Evolutionary conservation across 2,797 vertebrate genomes (phyloP).

Genomic region (Mus spretus): DNA sequence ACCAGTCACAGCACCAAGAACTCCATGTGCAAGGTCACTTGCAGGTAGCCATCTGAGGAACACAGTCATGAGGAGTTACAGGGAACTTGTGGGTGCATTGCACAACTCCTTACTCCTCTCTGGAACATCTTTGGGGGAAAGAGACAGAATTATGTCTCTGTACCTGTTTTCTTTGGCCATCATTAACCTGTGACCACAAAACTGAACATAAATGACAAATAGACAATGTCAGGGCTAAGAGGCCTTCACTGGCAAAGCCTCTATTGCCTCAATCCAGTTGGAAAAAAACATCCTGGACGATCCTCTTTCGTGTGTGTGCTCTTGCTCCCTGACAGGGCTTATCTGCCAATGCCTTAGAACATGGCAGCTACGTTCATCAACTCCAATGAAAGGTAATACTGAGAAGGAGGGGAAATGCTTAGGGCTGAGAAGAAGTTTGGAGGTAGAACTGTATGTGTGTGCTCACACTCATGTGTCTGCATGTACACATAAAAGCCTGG

Average conservation of each 20-base stretch:
- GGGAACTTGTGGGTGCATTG: neutral
- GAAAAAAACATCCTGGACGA: neutral
- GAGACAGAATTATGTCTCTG: neutral
- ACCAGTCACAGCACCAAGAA: accelerated
- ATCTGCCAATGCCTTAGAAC: neutral
- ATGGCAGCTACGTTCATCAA: accelerated
- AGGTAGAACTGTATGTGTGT: neutral
- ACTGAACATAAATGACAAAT: slow-evolving; percentile 18
- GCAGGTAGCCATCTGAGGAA: neutral
- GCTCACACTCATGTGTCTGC: neutral
- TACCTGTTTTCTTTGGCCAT: too few relatives aligned
- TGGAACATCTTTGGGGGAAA: neutral
- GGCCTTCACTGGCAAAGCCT: slow-evolving; percentile 24
- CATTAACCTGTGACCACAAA: slow-evolving; percentile 11
- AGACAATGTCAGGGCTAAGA: neutral
- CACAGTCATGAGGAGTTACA: accelerated
- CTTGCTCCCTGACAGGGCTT: neutral
- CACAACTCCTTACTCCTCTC: neutral
- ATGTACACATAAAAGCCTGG: too few relatives aligned
- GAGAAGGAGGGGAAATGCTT: neutral
- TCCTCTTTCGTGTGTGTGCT: neutral
- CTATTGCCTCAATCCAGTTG: neutral
- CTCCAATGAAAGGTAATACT: neutral
- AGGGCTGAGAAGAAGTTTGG: neutral
- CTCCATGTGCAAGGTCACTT: neutral